Evolutionary conservation across 37 sponge, comb jelly and placozoan species (phyloP).

Genomic region (Diacarnus erythraeanus): DNA sequence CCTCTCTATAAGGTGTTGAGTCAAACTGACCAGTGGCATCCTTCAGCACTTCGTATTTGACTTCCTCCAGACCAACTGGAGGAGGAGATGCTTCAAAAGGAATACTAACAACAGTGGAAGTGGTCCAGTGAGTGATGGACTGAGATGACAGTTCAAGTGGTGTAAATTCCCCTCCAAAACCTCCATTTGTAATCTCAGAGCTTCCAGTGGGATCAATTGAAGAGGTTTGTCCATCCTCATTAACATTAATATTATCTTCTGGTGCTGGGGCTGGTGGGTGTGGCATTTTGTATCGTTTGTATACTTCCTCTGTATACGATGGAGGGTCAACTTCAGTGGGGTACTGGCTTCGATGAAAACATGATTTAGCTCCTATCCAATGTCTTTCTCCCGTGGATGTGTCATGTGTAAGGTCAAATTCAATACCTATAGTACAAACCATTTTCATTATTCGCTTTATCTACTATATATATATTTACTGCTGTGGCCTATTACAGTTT

Average conservation of each 20-base stretch:
- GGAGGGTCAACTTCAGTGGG: slow-evolving; percentile 5
- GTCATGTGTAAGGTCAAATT: neutral
- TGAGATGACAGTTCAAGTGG: neutral
- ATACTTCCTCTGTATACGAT: neutral
- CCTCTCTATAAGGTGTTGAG: slow-evolving; percentile 35
- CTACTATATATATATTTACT: too few species aligned
- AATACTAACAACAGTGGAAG: slow-evolving; percentile 1
- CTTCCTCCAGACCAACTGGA: slow-evolving; percentile 3
- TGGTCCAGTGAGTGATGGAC: neutral
- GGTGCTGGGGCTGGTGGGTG: neutral
- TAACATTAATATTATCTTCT: neutral
- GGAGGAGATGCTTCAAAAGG: neutral
- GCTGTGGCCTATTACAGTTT: too few species aligned
- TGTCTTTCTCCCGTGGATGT: neutral
- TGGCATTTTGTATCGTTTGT: neutral
- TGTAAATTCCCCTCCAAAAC: too few species aligned
- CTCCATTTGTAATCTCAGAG: too few species aligned
- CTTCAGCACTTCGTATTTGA: slow-evolving; percentile 28
- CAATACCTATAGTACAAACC: neutral
- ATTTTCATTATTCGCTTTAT: too few species aligned
- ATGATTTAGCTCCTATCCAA: slow-evolving; percentile 3
- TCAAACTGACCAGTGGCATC: slow-evolving; percentile 67
- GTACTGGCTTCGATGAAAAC: neutral
- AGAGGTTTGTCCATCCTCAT: neutral
- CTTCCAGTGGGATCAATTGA: neutral